These are phyloP conservation scores for Silvanus unidentatus DNA, from an alignment of 2,888 invertebrate genomes.

Conservation along the genomic window DNA sequence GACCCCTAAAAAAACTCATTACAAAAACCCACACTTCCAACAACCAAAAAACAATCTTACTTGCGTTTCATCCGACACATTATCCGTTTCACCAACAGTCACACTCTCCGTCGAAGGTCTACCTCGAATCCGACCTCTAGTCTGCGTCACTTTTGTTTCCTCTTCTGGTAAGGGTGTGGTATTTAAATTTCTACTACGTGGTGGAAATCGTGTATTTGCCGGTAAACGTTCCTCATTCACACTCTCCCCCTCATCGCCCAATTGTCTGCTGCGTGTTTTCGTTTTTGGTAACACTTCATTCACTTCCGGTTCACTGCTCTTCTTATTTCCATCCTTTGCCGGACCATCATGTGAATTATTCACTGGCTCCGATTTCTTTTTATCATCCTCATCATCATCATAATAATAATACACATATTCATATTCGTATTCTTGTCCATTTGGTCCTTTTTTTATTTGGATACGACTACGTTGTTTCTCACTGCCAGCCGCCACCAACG, in stretches of 20 bases:
- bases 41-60: constrained; percentile 23
- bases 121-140: constrained; percentile 46
- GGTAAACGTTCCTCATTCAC: constrained; percentile 61
- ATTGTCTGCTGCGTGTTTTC: constrained; percentile 33
- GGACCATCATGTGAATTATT: constrained; percentile 59
- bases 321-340: constrained; percentile 45
- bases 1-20: constrained; percentile 27
- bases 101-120: constrained; percentile 36
- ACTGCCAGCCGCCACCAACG: constrained; percentile 53
- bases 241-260: constrained; percentile 50
- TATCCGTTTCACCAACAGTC: constrained; percentile 28
- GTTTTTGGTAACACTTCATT: constrained; percentile 59
- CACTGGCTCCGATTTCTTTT: constrained; percentile 32
- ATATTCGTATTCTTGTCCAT: constrained; percentile 86
- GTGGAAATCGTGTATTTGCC: constrained; percentile 80
- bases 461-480: constrained; percentile 67
- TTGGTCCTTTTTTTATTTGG: constrained; percentile 82
- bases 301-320: constrained; percentile 50
- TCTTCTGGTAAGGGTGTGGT: constrained; percentile 49
- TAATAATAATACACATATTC: constrained; percentile 89
- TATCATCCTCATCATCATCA: constrained; percentile 63
- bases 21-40: background rate
- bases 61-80: constrained; percentile 43
- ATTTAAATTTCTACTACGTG: constrained; percentile 56
- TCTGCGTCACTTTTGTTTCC: constrained; percentile 34